Evolutionary conservation across 2,888 invertebrate genomes (phyloP), one percentile per base, ranked within the genome.

Genomic region (Hemistola chrysoprasaria): DNA sequence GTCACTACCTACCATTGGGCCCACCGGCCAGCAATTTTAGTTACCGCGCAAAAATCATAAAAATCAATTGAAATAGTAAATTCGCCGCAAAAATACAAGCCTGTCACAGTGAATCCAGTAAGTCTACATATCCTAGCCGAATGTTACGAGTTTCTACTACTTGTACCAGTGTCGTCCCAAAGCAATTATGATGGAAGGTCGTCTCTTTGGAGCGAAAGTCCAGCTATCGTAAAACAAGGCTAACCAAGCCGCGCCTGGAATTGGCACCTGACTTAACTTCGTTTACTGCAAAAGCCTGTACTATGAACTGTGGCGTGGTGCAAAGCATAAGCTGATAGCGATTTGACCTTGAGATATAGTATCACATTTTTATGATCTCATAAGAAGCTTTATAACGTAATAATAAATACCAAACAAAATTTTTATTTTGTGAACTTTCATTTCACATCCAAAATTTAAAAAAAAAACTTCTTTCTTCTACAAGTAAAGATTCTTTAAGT

Each of bases 191-290:
- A 52, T 46, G 46, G 48, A 39, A 50, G 46, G 46, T 46, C 42
- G 43, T 35, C 44, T 46, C 22, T 24, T 28, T 22, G 29, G 21
- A 37, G 40, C 26, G 50, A 34, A 42, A 38, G 43, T 40, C 41
- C 25, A 23, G 45, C 42, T 52, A 60, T 64, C 70, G 63, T 69
- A 63, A 69, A 75, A 71, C 71, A 65, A 66, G 67, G 57, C 68
- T 67, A 71, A 65, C 69, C 70, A 66, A 62, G 70, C 67, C 53
- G 57, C 56, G 62, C 62, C 61, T 59, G 56, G 71, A 71, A 77
- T 78, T 78, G 79, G 74, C 80, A 77, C 78, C 77, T 78, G 73
- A 62, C 67, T 69, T 78, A 76, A 79, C 76, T 78, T 76, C 71
- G 73, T 80, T 80, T 66, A 71, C 71, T 56, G 59, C 45, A 42